Evolutionary conservation across 2,797 vertebrate species (phyloP).

Genomic region (Rhinella marina): DNA sequence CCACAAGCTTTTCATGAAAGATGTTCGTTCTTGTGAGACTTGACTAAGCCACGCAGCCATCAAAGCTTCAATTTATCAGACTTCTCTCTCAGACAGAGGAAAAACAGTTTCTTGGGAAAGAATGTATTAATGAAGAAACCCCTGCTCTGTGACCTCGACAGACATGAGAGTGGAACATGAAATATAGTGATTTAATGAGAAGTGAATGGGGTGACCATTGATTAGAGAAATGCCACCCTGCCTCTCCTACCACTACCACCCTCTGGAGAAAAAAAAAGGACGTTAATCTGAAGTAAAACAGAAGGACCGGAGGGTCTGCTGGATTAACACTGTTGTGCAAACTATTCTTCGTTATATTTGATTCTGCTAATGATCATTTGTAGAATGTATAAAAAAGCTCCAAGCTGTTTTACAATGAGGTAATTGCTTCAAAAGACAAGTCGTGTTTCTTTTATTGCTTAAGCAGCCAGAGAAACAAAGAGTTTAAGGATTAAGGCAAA

Average conservation of each 20-base stretch:
- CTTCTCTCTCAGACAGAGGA: slow-evolving; percentile 36
- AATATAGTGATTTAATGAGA: slow-evolving; percentile 58
- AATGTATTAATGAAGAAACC: slow-evolving; percentile 58
- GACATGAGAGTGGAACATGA: slow-evolving; percentile 52
- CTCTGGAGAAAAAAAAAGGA: slow-evolving; percentile 1
- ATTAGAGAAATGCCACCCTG: slow-evolving; percentile 44
- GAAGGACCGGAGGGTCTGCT: slow-evolving; percentile 47
- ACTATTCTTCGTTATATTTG: slow-evolving; percentile 58
- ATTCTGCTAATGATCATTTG: slow-evolving; percentile 61
- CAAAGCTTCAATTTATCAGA: slow-evolving; percentile 52
- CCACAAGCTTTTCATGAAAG: slow-evolving; percentile 28
- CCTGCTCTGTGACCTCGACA: slow-evolving; percentile 52
- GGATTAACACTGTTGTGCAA: slow-evolving; percentile 58
- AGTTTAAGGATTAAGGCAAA: slow-evolving; percentile 49
- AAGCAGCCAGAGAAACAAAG: slow-evolving; percentile 59
- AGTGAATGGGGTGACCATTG: slow-evolving; percentile 54
- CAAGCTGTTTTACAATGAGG: slow-evolving; percentile 59
- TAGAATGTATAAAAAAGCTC: slow-evolving; percentile 57
- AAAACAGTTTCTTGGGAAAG: slow-evolving; percentile 50
- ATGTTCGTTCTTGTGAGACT: slow-evolving; percentile 29
- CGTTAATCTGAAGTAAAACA: slow-evolving; percentile 38
- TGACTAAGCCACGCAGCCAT: slow-evolving; percentile 20
- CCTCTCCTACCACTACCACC: slow-evolving; percentile 9
- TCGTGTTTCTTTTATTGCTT: slow-evolving; percentile 56
- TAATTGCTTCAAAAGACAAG: slow-evolving; percentile 59